These are phyloP conservation scores for Hydrochoerus hydrochaeris DNA, from an alignment of 2,113 vertebrate species.

Conservation along the genomic window DNA sequence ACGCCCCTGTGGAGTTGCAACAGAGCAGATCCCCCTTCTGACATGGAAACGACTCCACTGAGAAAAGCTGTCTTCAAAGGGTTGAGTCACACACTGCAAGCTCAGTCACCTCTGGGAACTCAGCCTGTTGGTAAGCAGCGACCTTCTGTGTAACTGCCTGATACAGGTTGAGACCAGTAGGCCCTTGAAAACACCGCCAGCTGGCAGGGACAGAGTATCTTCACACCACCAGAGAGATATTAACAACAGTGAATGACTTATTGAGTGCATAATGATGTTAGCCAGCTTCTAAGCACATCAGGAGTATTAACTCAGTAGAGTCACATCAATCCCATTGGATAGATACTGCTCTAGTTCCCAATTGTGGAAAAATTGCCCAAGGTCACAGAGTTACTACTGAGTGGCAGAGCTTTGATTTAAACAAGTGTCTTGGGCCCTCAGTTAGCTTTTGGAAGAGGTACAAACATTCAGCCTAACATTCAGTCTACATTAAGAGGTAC, in stretches of 20 bases:
- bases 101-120: not conserved
- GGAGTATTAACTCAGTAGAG: not conserved
- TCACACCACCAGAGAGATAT: not conserved
- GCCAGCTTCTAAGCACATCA: not conserved
- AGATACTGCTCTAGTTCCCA: not conserved
- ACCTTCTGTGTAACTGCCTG: not conserved
- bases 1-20: not conserved
- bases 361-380: not conserved
- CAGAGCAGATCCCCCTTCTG: not conserved
- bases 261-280: not conserved
- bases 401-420: not conserved
- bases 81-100: not conserved
- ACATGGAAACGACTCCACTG: not conserved
- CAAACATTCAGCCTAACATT: not conserved
- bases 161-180: not conserved
- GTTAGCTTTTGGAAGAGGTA: not conserved
- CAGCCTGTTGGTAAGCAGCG: not conserved
- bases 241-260: not conserved
- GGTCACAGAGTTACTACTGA: not conserved
- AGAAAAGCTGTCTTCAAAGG: conserved; percentile 25
- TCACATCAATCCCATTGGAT: not conserved
- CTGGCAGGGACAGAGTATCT: not conserved
- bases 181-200: not conserved
- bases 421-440: not conserved
- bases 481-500: not conserved